A percentile compares a stretch with the other conserved stretches of the same genome.
Evolutionary conservation across 64 coral and sea anemone genomes (phyloP).

Genomic region (Montipora capricornis): DNA sequence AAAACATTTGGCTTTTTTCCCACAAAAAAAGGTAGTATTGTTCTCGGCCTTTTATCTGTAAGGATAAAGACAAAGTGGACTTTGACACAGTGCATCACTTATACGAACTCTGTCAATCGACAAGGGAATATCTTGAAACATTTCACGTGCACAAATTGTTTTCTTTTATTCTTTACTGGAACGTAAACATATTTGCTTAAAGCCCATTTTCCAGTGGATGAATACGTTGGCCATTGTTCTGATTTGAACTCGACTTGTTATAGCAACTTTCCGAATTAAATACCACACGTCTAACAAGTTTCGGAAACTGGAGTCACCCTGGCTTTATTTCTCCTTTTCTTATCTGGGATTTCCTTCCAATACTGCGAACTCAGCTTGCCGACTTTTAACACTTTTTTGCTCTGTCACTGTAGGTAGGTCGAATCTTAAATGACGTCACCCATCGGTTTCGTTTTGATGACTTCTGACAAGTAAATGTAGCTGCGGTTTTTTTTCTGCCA

Average conservation of each 20-base stretch:
- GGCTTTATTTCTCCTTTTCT: background rate
- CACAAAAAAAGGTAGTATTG: background rate
- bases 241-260: background rate
- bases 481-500: background rate
- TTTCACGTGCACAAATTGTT: background rate
- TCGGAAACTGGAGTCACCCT: too few species aligned
- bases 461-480: background rate
- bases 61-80: slow-evolving; percentile 10
- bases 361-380: background rate
- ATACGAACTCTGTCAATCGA: slow-evolving; percentile 1
- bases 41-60: background rate
- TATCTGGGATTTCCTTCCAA: background rate
- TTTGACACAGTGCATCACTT: slow-evolving; percentile 17
- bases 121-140: background rate
- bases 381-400: background rate
- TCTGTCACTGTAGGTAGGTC: background rate
- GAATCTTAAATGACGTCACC: background rate
- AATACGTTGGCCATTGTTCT: background rate
- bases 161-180: background rate
- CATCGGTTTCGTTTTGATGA: background rate
- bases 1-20: background rate
- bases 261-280: background rate
- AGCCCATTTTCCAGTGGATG: background rate
- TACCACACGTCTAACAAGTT: background rate
- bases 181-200: background rate